Conservation (phyloP, 2,888 invertebrate species). For the Tetramorium bicarinatum region DNA sequence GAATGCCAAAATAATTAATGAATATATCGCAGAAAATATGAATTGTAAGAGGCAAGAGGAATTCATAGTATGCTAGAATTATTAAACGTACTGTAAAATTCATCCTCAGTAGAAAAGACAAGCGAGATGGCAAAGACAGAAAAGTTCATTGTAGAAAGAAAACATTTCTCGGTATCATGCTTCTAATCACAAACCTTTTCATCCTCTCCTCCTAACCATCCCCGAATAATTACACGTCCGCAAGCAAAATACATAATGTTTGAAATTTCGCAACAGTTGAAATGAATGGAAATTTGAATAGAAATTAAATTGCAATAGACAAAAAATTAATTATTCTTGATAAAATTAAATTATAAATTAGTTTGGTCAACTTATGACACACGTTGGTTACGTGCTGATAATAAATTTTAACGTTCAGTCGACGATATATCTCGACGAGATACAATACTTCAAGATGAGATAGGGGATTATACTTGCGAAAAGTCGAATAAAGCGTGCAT, state of each 20-base stretch:
- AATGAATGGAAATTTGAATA: not conserved
- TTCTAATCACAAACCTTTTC: slow-evolving; percentile 43
- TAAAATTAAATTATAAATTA: not conserved
- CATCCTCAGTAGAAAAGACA: slow-evolving; percentile 9
- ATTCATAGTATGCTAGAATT: not conserved
- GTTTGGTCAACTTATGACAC: not conserved
- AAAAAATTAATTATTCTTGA: not conserved
- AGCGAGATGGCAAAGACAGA: slow-evolving; percentile 6
- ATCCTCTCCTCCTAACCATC: not conserved
- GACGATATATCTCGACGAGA: not conserved
- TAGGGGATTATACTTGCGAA: not conserved
- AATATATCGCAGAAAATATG: slow-evolving; percentile 5
- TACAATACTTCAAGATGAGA: not conserved
- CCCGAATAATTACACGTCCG: slow-evolving; percentile 31
- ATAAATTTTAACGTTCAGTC: not conserved
- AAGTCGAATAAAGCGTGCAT: slow-evolving; percentile 31
- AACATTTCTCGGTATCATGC: slow-evolving; percentile 18
- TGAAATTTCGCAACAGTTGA: slow-evolving; percentile 1
- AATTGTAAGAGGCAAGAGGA: not conserved
- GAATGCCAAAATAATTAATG: slow-evolving; percentile 28
- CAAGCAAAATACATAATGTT: slow-evolving; percentile 11
- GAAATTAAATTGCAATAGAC: not conserved
- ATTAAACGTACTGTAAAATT: slow-evolving; percentile 39
- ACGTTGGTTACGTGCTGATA: not conserved
- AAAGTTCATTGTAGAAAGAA: slow-evolving; percentile 28